Base-by-base conservation (phyloP, 92 coral and sea anemone species). In the Phymanthus crucifer region DNA sequence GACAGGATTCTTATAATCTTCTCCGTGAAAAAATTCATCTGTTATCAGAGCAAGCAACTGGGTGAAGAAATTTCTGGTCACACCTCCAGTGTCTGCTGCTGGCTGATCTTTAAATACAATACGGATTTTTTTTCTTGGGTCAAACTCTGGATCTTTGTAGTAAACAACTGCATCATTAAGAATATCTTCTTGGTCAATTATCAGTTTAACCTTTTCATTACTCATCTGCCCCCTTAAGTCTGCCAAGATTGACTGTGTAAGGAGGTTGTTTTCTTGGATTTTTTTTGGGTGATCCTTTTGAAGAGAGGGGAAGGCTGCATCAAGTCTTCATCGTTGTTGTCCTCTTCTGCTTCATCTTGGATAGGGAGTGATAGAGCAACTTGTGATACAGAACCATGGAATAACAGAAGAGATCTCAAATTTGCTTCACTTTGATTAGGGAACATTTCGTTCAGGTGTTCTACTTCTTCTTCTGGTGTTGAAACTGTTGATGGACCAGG, bases 21-120 rank as follows among this genome's bases (percentile, higher is more conserved):
- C 81, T 18, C 81, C 75, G 6, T 54, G 40, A 61, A 77, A 77
- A 47, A 77, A 77, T 40, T 77, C 81, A 77, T 40, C 36, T 23
- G 47, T 14, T 36, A 77, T 77, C 81, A 77, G 23, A 57, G 36
- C 33, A 61, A 82, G 81, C 21, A 82, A 58, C 69, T 82, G 80
- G 50, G 80, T 73, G 45, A 54, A 74, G 80, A 82, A 82, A 38
- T 82, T 81, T 23, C 82, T 45, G 23, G 72, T 75, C 69, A 82
- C 86, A 19, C 86, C 81, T 33, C 86, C 86, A 73, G 82, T 74
- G 74, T 74, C 86, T 32, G 86, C 86, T 34, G 86, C 86, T 73
- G 81, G 86, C 73, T 82, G 86, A 56, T 70, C 73, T 27, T 82
- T 82, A 50, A 46, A 82, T 52, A 74, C 52, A n/a, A 82, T 32